Evolutionary conservation across 2,113 vertebrate genomes (phyloP), one percentile per base, ranked within the genome.

Genomic region (Sarotherodon lohbergeri): DNA sequence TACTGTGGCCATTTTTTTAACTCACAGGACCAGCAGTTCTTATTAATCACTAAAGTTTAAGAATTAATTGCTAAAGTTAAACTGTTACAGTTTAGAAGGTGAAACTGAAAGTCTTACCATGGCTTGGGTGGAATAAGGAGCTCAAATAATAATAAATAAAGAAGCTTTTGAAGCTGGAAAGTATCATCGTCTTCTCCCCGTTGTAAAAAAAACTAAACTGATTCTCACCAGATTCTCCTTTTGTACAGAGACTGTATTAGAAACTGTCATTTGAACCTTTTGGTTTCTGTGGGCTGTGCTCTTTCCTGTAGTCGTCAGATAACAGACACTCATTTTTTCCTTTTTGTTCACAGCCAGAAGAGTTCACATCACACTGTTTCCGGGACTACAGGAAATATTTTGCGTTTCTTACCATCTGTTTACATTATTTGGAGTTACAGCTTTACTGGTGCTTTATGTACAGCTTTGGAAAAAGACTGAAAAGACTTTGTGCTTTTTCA

Each of bases 101-200:
- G 14, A 57, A 29, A 54, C 59, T 27, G 5, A 2, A 56, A 41
- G 61, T 83, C 91, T 32, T 91, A 94, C 93, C 91, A 27, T 57
- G 7, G 66, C 5, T 86, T 19, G 14, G 3, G 0, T 61, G 12
- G 32, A 66, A 3, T 78, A 46, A 22, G 6, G 43, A 36, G 29
- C 43, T 59, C 57, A 80, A 4, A 66, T 14, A 11, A 4, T 86
- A 6, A 32, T 13, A 78, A 4, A 6, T 50, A 6, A 85, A 19
- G 55, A 85, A 4, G 29, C 27, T 52, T 52, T 71, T 88, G 6
- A 73, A 56, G 88, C 13, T 59, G 34, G 1, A 9, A 4, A 50
- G 2, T 27, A 27, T 50, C 91, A 91, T 93, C 34, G 41, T 24
- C 24, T 34, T 17, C 34, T 34, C 27, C 52, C 32, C 3, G 36